Conservation (phyloP, 2,888 invertebrate genomes). For the Junonia oenone region DNA sequence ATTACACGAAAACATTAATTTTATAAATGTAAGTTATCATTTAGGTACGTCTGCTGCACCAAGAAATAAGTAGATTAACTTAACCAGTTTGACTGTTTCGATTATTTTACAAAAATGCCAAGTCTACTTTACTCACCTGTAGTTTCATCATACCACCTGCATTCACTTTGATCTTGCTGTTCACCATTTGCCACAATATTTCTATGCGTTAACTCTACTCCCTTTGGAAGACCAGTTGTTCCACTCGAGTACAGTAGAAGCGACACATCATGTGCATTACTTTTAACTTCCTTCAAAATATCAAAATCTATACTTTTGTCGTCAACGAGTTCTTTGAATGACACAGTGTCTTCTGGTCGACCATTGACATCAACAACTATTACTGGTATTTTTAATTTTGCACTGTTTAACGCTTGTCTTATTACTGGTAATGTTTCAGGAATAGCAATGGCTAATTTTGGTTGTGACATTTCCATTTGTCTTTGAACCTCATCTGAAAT, state of each 20-base stretch:
- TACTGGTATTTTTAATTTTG: slow-evolving; percentile 68
- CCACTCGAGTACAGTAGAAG: slow-evolving; percentile 92
- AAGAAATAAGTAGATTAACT: no score
- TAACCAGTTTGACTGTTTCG: no score
- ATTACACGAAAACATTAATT: no score
- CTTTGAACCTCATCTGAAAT: slow-evolving; percentile 81
- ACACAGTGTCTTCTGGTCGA: slow-evolving; percentile 75
- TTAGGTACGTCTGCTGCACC: no score
- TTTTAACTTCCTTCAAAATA: slow-evolving; percentile 63
- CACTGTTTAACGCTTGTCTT: slow-evolving; percentile 60
- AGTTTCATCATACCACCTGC: slow-evolving; percentile 44
- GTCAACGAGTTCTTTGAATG: slow-evolving; percentile 79
- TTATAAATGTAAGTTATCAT: no score
- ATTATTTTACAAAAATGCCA: no score
- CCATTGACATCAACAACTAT: slow-evolving; percentile 50
- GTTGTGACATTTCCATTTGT: slow-evolving; percentile 75
- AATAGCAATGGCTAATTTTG: slow-evolving; percentile 79
- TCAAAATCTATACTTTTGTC: slow-evolving; percentile 68
- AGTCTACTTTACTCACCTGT: no score
- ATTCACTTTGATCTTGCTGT: slow-evolving; percentile 49
- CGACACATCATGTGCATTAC: slow-evolving; percentile 78
- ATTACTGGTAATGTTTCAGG: slow-evolving; percentile 63
- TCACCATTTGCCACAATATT: slow-evolving; percentile 77
- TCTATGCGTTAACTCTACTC: slow-evolving; percentile 83
- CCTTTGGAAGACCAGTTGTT: slow-evolving; percentile 91